A percentile compares a stretch with the other conserved stretches of the same genome.
These are phyloP conservation scores for Misgurnus mizolepis DNA, from an alignment of 2,113 vertebrate species.

Conservation along the genomic window DNA sequence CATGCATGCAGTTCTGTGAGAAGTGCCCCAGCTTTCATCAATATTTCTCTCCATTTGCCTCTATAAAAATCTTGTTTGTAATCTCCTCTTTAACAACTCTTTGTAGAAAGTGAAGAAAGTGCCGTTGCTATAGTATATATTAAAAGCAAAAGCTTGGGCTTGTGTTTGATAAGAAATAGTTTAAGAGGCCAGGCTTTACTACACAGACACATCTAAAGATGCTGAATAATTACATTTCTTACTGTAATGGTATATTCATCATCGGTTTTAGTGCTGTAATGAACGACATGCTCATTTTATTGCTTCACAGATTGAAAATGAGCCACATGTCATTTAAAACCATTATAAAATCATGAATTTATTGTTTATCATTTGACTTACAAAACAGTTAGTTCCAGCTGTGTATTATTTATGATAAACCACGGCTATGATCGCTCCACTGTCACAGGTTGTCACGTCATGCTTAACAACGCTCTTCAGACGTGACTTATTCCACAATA, in stretches of 20 bases:
- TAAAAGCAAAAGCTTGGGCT: constrained; percentile 16
- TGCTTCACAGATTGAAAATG: constrained; percentile 10
- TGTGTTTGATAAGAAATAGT: constrained; percentile 42
- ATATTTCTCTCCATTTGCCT: constrained; percentile 40
- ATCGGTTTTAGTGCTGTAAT: neutral
- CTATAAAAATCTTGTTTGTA: constrained; percentile 64
- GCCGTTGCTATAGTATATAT: constrained; percentile 41
- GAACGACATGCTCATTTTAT: constrained; percentile 7
- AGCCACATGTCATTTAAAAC: constrained; percentile 3
- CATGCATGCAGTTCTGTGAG: neutral
- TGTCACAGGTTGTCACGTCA: no score
- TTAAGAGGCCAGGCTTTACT: constrained; percentile 25
- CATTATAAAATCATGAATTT: neutral
- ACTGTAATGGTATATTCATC: constrained; percentile 11
- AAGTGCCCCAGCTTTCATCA: constrained; percentile 49
- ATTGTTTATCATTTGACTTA: neutral
- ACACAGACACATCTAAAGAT: constrained; percentile 32
- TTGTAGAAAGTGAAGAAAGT: constrained; percentile 35
- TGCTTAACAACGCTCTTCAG: no score
- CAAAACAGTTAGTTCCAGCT: no score
- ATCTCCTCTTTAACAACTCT: constrained; percentile 47
- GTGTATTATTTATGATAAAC: no score
- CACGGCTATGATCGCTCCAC: no score
- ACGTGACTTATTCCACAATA: no score
- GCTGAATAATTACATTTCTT: constrained; percentile 31